Percentiles rank a stretch among this genome's conserved stretches.
phyloP scores from a whole-genome alignment of 1,140 invertebrate genomes.

The Drosophila orosa region DNA sequence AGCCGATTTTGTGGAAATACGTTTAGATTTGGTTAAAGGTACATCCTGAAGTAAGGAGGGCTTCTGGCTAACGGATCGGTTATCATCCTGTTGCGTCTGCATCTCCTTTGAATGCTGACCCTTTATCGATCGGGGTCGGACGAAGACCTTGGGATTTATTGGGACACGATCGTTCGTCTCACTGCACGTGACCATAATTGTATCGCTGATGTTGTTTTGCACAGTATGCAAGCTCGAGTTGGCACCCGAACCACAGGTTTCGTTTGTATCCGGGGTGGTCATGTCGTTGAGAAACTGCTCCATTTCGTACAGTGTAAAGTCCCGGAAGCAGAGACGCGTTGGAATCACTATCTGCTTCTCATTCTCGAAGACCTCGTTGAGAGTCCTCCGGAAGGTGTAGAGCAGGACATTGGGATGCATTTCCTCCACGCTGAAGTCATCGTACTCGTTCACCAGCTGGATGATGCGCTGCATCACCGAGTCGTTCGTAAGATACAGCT shows the following conservation, averaged over 20 bases:
- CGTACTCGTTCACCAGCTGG: slow-evolving; percentile 57
- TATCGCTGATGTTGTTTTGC: neutral
- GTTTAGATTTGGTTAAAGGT: neutral
- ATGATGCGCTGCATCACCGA: slow-evolving; percentile 58
- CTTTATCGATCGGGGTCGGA: slow-evolving; percentile 67
- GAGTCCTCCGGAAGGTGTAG: slow-evolving; percentile 48
- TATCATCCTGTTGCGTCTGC: neutral
- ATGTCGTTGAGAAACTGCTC: slow-evolving; percentile 58
- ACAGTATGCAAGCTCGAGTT: slow-evolving; percentile 3
- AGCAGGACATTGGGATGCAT: slow-evolving; percentile 51
- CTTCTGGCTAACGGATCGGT: neutral
- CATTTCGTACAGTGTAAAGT: slow-evolving; percentile 75
- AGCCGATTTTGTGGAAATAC: neutral
- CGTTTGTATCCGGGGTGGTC: slow-evolving; percentile 43
- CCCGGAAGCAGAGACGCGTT: slow-evolving; percentile 70
- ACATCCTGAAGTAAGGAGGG: neutral
- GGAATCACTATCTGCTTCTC: slow-evolving; percentile 60
- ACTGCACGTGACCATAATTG: slow-evolving; percentile 13
- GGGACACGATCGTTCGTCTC: slow-evolving; percentile 2
- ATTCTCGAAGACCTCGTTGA: slow-evolving; percentile 63
- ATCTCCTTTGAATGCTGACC: slow-evolving; percentile 8
- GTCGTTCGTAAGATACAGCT: slow-evolving; percentile 68
- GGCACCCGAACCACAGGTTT: neutral
- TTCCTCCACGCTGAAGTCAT: slow-evolving; percentile 51
- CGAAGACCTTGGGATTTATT: slow-evolving; percentile 50